Evolutionary conservation across 2,888 invertebrate species (phyloP).

Genomic region (Acronicta aceris): DNA sequence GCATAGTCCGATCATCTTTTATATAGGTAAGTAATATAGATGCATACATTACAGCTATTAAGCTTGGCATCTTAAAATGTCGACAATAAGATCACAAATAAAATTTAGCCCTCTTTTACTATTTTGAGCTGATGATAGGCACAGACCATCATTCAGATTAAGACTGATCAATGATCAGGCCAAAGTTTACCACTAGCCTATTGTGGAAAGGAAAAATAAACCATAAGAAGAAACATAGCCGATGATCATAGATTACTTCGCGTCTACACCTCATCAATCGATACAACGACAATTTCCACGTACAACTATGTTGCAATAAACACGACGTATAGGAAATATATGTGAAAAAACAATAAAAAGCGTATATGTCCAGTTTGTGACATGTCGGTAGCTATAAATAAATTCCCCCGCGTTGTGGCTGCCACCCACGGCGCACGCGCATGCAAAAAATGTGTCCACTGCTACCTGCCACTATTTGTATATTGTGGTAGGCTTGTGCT

Average conservation of each 20-base stretch:
- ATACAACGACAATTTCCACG: slow-evolving; percentile 31
- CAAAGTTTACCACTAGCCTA: too few relatives aligned
- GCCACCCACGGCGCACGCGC: slow-evolving; percentile 70
- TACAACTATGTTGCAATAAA: slow-evolving; percentile 54
- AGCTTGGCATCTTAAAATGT: too few relatives aligned
- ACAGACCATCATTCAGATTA: too few relatives aligned
- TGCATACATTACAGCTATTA: too few relatives aligned
- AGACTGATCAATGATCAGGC: too few relatives aligned
- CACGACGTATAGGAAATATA: slow-evolving; percentile 49
- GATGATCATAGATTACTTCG: not conserved
- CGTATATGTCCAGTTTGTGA: slow-evolving; percentile 58
- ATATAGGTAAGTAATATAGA: too few relatives aligned
- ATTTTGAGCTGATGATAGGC: too few relatives aligned
- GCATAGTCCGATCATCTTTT: too few relatives aligned
- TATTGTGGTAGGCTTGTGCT: slow-evolving; percentile 45
- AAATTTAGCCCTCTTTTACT: too few relatives aligned
- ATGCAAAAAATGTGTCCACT: slow-evolving; percentile 68
- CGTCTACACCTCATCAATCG: slow-evolving; percentile 23
- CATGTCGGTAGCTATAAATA: slow-evolving; percentile 72
- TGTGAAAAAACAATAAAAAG: slow-evolving; percentile 52
- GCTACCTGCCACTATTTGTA: slow-evolving; percentile 58
- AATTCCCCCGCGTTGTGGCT: slow-evolving; percentile 65
- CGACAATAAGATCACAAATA: too few relatives aligned
- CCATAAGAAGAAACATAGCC: not conserved
- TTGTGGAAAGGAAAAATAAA: too few relatives aligned